Percentiles rank a stretch among this genome's conserved stretches.
These are phyloP conservation scores for Drosophila recens DNA, from an alignment of 2,888 invertebrate genomes.

Conservation along the genomic window DNA sequence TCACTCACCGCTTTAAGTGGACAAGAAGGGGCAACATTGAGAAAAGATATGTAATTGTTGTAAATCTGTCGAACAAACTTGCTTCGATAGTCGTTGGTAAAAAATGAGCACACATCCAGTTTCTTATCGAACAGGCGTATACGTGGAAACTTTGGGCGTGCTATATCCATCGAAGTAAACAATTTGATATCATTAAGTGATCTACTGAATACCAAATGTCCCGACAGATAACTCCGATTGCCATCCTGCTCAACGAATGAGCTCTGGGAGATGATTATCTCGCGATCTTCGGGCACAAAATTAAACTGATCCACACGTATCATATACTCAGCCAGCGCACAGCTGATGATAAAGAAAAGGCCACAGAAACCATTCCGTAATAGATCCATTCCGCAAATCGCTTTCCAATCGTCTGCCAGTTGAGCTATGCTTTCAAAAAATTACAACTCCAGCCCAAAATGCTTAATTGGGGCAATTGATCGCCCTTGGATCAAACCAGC, in stretches of 20 bases:
- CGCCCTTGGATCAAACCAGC: background rate
- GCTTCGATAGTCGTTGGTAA: slow-evolving; percentile 50
- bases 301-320: slow-evolving; percentile 49
- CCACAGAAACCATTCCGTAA: background rate
- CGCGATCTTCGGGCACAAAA: slow-evolving; percentile 48
- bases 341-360: slow-evolving; percentile 11
- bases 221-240: slow-evolving; percentile 65
- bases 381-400: slow-evolving; percentile 21
- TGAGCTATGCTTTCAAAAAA: background rate
- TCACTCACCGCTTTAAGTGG: slow-evolving; percentile 57
- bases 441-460: background rate
- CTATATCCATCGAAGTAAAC: slow-evolving; percentile 41
- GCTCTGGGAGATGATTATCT: slow-evolving; percentile 39
- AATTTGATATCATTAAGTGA: slow-evolving; percentile 35
- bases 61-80: slow-evolving; percentile 53
- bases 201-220: slow-evolving; percentile 45
- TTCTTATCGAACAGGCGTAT: slow-evolving; percentile 55
- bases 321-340: slow-evolving; percentile 31
- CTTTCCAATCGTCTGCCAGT: background rate
- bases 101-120: slow-evolving; percentile 49
- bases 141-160: slow-evolving; percentile 23
- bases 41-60: slow-evolving; percentile 30
- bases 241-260: slow-evolving; percentile 44
- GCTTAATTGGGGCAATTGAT: background rate
- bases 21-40: slow-evolving; percentile 46